A percentile compares a stretch with the other conserved stretches of the same genome.
phyloP scores from a whole-genome alignment of 2,888 invertebrate species.

The Trissolcus japonicus region DNA sequence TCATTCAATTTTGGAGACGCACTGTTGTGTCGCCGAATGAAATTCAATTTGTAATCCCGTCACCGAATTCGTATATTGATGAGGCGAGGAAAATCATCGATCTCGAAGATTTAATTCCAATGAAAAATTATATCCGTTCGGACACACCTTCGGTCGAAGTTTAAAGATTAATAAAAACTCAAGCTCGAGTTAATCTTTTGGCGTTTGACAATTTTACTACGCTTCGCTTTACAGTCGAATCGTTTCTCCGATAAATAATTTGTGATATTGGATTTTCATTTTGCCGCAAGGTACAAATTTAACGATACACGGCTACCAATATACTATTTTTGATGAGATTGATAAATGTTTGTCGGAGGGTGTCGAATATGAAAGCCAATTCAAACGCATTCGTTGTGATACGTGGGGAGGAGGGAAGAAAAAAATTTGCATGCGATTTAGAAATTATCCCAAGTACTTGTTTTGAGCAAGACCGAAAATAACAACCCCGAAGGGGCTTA shows the following conservation, averaged over 20 bases:
- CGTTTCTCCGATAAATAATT: constrained; percentile 28
- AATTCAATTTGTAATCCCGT: constrained; percentile 45
- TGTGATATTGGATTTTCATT: constrained; percentile 27
- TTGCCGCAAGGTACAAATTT: constrained; percentile 3
- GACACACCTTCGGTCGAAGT: not conserved
- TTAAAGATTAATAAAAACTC: constrained; percentile 23
- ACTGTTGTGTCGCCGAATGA: constrained; percentile 34
- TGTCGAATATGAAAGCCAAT: too few relatives aligned
- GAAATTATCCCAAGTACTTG: not conserved
- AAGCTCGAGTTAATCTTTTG: not conserved
- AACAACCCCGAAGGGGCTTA: not conserved
- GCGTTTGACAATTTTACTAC: constrained; percentile 12
- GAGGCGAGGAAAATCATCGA: constrained; percentile 8
- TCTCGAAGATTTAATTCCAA: constrained; percentile 2
- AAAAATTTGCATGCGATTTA: too few relatives aligned
- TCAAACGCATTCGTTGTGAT: too few relatives aligned
- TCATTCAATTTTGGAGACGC: constrained; percentile 44
- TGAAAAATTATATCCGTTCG: not conserved
- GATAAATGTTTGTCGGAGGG: not conserved
- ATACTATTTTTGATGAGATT: not conserved
- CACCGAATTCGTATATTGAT: constrained; percentile 21
- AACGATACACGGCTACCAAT: not conserved
- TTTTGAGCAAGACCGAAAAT: not conserved
- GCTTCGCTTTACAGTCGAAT: constrained; percentile 10
- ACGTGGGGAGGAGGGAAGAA: too few relatives aligned